phyloP scores from a whole-genome alignment of 2,888 invertebrate genomes.

The Drosophila cognata region DNA sequence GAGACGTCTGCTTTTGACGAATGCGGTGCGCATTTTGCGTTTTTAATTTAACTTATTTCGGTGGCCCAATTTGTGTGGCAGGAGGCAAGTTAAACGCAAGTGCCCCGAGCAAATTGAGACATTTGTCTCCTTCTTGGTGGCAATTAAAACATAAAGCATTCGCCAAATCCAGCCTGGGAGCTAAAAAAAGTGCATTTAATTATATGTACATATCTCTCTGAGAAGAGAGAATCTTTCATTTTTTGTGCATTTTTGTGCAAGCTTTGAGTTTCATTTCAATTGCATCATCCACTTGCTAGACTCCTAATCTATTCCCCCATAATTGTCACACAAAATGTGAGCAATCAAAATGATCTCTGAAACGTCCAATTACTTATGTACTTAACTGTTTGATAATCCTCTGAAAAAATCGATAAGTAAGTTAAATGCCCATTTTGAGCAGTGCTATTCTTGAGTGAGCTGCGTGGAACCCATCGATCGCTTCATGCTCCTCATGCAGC shows the following conservation, averaged over 20 bases:
- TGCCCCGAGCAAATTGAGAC: constrained; percentile 65
- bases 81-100: constrained; percentile 61
- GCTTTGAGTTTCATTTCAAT: not conserved
- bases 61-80: constrained; percentile 50
- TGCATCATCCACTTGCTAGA: not conserved
- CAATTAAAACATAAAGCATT: constrained; percentile 34
- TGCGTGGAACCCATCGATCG: not conserved
- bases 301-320: not conserved
- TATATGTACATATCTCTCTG: not conserved
- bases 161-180: constrained; percentile 1
- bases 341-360: not conserved
- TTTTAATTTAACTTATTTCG: constrained; percentile 75
- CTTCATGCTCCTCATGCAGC: not conserved
- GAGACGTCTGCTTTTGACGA: constrained; percentile 52
- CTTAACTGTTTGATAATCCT: constrained; percentile 17
- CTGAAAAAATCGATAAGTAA: constrained; percentile 19
- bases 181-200: constrained; percentile 2
- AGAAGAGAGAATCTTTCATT: not conserved
- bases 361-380: constrained; percentile 26
- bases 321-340: constrained; percentile 39
- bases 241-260: not conserved
- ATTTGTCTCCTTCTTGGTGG: constrained; percentile 56
- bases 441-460: constrained; percentile 3
- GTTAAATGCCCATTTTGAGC: constrained; percentile 28
- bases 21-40: constrained; percentile 44